Conservation (phyloP, 2,888 invertebrate genomes). For the Yponomeuta sedellus region DNA sequence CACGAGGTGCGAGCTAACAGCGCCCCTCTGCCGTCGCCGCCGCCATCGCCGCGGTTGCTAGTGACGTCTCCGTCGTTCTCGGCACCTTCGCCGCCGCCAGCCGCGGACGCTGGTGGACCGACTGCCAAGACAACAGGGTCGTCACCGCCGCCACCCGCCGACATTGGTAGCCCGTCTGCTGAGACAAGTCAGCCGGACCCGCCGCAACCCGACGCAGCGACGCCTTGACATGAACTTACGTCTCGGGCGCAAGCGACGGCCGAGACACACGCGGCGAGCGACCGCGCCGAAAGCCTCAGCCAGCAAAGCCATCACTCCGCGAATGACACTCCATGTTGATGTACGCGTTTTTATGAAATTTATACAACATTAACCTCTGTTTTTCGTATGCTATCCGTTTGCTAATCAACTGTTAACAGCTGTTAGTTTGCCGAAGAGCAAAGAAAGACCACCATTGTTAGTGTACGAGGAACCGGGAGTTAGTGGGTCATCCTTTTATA, state of each 20-base stretch:
- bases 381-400: no score
- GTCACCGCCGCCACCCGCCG: neutral
- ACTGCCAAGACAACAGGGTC: conserved; percentile 19
- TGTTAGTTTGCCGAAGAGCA: no score
- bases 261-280: neutral
- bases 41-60: conserved; percentile 32
- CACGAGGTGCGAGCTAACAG: conserved; percentile 43
- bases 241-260: neutral
- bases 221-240: neutral
- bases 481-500: conserved; percentile 27
- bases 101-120: conserved; percentile 17
- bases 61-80: conserved; percentile 24
- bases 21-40: conserved; percentile 44
- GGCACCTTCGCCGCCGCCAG: conserved; percentile 18
- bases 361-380: conserved; percentile 18
- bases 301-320: neutral
- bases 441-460: no score
- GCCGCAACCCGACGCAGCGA: neutral
- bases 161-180: neutral
- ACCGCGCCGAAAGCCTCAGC: neutral
- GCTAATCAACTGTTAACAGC: no score
- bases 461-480: neutral
- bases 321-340: conserved; percentile 32
- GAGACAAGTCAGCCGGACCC: conserved; percentile 17
- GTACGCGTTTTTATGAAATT: conserved; percentile 46